Evolutionary conservation across 1,140 invertebrate genomes (phyloP).

Genomic region (Macrobrachium rosenbergii): DNA sequence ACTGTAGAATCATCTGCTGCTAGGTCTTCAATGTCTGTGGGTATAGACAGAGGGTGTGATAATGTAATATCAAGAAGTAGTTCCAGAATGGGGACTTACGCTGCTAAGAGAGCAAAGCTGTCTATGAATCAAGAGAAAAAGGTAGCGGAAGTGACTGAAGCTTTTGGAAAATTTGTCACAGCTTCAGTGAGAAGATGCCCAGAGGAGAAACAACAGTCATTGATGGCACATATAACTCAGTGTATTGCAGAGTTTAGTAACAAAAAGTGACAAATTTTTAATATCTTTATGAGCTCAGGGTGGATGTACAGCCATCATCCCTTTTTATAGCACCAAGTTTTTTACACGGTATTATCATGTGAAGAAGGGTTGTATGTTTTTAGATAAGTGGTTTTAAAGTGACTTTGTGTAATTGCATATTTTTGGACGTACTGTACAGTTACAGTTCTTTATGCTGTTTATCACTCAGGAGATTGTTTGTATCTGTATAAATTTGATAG

Average conservation of each 20-base stretch:
- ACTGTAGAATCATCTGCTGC: background rate
- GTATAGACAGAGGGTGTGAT: background rate
- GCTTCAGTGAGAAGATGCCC: background rate
- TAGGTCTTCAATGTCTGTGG: background rate
- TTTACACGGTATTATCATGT: too few species aligned
- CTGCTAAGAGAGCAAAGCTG: background rate
- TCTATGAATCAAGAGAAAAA: background rate
- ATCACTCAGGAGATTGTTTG: too few species aligned
- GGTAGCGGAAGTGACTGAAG: slow-evolving; percentile 1
- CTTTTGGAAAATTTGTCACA: slow-evolving; percentile 36
- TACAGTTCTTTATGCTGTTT: too few species aligned
- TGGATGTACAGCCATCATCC: too few species aligned
- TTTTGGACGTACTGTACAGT: too few species aligned
- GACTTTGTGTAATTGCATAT: too few species aligned
- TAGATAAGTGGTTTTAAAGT: too few species aligned
- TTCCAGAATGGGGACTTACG: background rate
- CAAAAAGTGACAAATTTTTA: background rate
- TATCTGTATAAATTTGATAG: too few species aligned
- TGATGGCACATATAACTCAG: slow-evolving; percentile 16
- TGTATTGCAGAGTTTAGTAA: background rate
- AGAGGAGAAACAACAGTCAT: slow-evolving; percentile 1
- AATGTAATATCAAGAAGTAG: background rate
- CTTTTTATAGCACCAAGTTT: too few species aligned
- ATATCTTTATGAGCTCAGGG: too few species aligned
- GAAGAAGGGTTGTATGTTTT: too few species aligned